Evolutionary conservation across 2,888 invertebrate species (phyloP).

Genomic region (Saturnia pavonia): DNA sequence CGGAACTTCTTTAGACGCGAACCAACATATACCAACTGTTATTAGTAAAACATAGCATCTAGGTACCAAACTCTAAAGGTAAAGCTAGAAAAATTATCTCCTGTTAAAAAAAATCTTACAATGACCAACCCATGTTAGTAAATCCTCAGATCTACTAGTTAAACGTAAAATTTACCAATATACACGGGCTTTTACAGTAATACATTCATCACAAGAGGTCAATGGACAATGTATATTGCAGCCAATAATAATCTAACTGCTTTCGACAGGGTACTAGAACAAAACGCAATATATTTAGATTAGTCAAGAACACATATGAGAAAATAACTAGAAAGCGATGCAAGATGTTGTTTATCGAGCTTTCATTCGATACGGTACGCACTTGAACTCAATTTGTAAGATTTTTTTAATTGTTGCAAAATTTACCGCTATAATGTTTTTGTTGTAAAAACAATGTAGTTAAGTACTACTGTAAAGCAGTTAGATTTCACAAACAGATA

Average conservation of each 20-base stretch:
- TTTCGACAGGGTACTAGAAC: slow-evolving; percentile 57
- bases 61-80: too few relatives aligned
- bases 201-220: too few relatives aligned
- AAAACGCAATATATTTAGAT: slow-evolving; percentile 54
- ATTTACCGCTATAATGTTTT: neutral
- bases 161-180: too few relatives aligned
- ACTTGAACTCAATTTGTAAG: slow-evolving; percentile 15
- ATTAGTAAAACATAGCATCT: too few relatives aligned
- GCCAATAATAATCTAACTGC: slow-evolving; percentile 28
- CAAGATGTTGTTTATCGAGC: slow-evolving; percentile 54
- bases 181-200: too few relatives aligned
- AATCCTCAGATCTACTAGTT: too few relatives aligned
- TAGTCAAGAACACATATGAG: slow-evolving; percentile 59
- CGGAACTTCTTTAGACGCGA: too few relatives aligned
- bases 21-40: too few relatives aligned
- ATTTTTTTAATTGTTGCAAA: slow-evolving; percentile 4
- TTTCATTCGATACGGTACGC: slow-evolving; percentile 72
- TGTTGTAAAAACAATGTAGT: neutral
- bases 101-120: too few relatives aligned
- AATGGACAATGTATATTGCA: neutral
- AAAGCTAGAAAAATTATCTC: too few relatives aligned
- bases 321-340: slow-evolving; percentile 64
- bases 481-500: neutral
- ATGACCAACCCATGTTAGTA: too few relatives aligned
- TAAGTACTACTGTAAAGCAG: slow-evolving; percentile 4